These are phyloP conservation scores for Fistularia commersonii DNA, from an alignment of 2,797 vertebrate genomes.

Conservation along the genomic window DNA sequence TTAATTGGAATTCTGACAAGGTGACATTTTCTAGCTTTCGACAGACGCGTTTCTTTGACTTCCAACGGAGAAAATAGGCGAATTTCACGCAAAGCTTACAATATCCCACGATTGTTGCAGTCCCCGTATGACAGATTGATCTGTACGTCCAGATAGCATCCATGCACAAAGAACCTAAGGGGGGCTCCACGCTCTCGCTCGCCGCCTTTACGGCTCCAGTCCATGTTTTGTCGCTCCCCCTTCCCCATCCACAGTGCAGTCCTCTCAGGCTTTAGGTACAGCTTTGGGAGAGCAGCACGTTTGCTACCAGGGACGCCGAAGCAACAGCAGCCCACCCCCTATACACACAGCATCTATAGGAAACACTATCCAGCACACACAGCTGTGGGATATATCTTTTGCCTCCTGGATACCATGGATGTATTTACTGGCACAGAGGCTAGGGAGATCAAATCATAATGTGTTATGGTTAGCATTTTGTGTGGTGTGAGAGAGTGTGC, in stretches of 20 bases:
- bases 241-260: conserved; percentile 73
- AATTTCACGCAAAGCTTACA: no score
- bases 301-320: conserved; percentile 75
- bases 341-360: conserved; percentile 65
- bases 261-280: conserved; percentile 80
- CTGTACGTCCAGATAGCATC: no score
- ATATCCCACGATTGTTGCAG: no score
- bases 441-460: conserved; percentile 66
- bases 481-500: conserved; percentile 32
- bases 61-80: conserved; percentile 25
- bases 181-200: conserved; percentile 38
- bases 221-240: conserved; percentile 60
- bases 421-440: conserved; percentile 52
- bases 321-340: conserved; percentile 65
- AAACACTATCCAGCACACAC: conserved; percentile 45
- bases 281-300: conserved; percentile 79
- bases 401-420: conserved; percentile 56
- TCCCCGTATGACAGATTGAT: no score
- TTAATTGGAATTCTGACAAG: conserved; percentile 53
- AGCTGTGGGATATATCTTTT: conserved; percentile 40
- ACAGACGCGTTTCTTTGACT: no score
- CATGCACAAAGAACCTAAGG: conserved; percentile 19
- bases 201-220: conserved; percentile 42
- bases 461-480: conserved; percentile 70
- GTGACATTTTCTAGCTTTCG: conserved; percentile 60